Base-by-base conservation (phyloP, 1,140 invertebrate species). In the Heliothis subflexa region DNA sequence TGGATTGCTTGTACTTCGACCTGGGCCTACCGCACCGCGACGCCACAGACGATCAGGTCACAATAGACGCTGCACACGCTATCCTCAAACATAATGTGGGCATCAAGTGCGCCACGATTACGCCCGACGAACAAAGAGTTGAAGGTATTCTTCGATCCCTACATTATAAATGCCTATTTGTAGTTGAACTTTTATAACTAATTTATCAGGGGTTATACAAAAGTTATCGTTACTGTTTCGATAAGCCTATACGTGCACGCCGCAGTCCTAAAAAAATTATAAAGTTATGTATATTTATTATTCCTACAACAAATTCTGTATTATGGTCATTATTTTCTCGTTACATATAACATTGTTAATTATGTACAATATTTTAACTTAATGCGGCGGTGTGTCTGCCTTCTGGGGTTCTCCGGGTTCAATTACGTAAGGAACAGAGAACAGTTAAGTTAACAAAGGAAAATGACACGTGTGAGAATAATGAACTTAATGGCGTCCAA, bases 41-140 rank as follows among this genome's bases (percentile, higher is more conserved):
- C 93, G 96, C 96, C 76, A 99, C 98, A 2, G 95, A 98, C 90
- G 98, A 99, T 92, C 97, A 98, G 94, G 97, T 97, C 2, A 99
- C 98, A 4, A 96, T 98, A 64, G 98, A 99, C 92, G 96, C 97
- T 7, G 98, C 98, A 1, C 92, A 98, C 90, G 98, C 98, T 18
- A 98, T 98, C 83, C 95, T 97, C 61, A 97, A 98, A 89, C 97
- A 98, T 94, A 98, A 98, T 94, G 98, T 99, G 21, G 98, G 98
- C 18, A 98, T 99, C 87, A 99, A 99, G 94, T 98, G 98, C 95
- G 98, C 98, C 18, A 97, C 98, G 18, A 99, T 99, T 80, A 99
- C 98, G 1, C 98, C 98, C 25, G 98, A 99, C 95, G 98, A 99
- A 93, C 96, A 96, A 77, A 95, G 98, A 91, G 97, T 98, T 13